A percentile compares a stretch with the other conserved stretches of the same genome.
Conservation (phyloP, 2,888 invertebrate species). For the Aphidius colemani region DNA sequence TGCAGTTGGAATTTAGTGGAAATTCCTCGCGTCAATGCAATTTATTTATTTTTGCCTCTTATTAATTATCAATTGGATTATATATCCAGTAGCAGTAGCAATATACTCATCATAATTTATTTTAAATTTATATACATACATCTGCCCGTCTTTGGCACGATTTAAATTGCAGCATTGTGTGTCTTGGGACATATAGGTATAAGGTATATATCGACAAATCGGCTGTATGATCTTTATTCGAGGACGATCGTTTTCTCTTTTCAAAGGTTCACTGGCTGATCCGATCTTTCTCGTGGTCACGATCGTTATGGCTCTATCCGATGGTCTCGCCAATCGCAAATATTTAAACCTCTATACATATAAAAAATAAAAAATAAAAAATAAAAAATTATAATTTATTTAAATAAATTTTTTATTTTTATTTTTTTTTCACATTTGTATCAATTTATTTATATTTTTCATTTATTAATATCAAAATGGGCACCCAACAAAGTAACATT, state of each 20-base stretch:
- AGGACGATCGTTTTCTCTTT: neutral
- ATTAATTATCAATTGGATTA: no score
- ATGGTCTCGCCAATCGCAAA: no score
- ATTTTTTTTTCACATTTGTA: constrained; percentile 5
- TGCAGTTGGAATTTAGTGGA: constrained; percentile 21
- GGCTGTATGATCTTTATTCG: constrained; percentile 26
- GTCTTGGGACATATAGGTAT: no score
- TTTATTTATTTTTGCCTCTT: constrained; percentile 13
- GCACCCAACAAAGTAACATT: neutral
- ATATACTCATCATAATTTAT: constrained; percentile 16
- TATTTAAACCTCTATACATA: constrained; percentile 16
- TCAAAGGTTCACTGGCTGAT: constrained; percentile 25
- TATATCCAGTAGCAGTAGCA: neutral
- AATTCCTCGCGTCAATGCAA: constrained; percentile 24
- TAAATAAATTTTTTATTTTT: no score
- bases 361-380: constrained; percentile 19
- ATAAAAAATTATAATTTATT: neutral
- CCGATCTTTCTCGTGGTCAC: constrained; percentile 27
- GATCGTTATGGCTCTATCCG: constrained; percentile 32
- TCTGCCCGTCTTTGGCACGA: no score
- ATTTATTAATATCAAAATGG: no score
- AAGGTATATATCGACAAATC: constrained; percentile 26
- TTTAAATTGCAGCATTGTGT: no score
- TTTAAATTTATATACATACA: neutral
- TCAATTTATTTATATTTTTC: neutral